Base-by-base conservation (phyloP, 2,113 vertebrate species). In the Psittacula cyanocephala region DNA sequence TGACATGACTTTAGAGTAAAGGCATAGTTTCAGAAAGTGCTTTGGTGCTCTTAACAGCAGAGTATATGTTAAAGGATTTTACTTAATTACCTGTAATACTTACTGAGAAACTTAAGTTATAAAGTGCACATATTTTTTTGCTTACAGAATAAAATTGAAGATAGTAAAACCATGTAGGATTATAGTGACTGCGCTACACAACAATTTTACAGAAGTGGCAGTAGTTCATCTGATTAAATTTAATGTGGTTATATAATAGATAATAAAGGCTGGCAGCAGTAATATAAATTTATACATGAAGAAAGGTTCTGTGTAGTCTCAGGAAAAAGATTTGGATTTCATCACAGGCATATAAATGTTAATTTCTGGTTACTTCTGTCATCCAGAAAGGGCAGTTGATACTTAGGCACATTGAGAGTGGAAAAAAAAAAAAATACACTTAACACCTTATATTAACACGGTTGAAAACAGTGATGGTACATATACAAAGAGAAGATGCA, bases 261-360 rank as follows among this genome's bases (percentile, higher is more conserved):
- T 87, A 82, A 88, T 82, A 72, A 92, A 89, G 67, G n/a, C 63
- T 91, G 74, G 39, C 84, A 96, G 70, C 67, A 88, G 63, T 82
- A 83, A 80, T 89, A 91, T 94, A 67, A 69, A 92, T 74, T 91
- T 87, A 69, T 89, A 85, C n/a, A 63, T 17, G 41, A 76, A 72
- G n/a, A 95, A 85, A 63, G 5, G 7, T 91, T 96, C 70, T 91
- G 49, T 95, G 46, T 85, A 67, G 84, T 93, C 71, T 93, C 53
- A 43, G 31, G 62, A 47, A 92, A 88, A 87, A 89, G 60, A 72
- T 72, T 82, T 89, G 44, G 57, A 79, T 95, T 89, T 93, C 43
- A 96, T 95, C 74, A 82, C 29, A 85, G 60, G 31, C 55, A 27
- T 49, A 52, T 72, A 76, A 79, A 76, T 87, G 77, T 41, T 63